Base-by-base conservation (phyloP, 2,797 vertebrate genomes). In the Premnoplex brunnescens region DNA sequence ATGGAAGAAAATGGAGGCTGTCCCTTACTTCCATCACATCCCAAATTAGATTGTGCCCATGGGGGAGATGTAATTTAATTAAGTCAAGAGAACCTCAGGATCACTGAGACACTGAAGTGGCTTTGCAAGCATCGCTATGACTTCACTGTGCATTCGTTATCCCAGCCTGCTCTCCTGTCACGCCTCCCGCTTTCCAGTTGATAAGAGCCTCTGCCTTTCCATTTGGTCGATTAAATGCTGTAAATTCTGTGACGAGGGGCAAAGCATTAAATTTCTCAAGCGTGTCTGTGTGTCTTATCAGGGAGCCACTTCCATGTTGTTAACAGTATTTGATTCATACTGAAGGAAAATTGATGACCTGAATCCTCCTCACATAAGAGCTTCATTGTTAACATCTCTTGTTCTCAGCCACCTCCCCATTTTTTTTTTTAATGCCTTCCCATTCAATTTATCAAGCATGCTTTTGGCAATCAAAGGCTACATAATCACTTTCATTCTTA, bases 61-160 rank as follows among this genome's bases (percentile, higher is more conserved):
- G 72, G 72, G 69, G 92, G 55, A 96, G 88, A 64, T 87, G 49
- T 88, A 86, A 93, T 95, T 93, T 90, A 91, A 91, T 97, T 95
- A 93, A 87, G 88, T 88, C 27, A 0, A 0, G 2, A 89, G 81
- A 93, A 81, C 63, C 87, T 96, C 75, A 13, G 78, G 6, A 2
- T 66, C 0, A 3, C 87, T 0, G 26, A 89, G 96, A 85, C 89
- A 85, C 91, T 59, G 88, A 80, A 88, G 91, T 67, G 64, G 60
- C 94, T 96, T 54, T 62, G 19, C 81, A 55, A 68, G 82, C 92
- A 76, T 68, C 71, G 62, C 73, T 66, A 63, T 97, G 96, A 97
- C 96, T 97, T 98, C 97, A 97, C 83, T 94, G 86, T 74, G 85
- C 96, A 96, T 97, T 97, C 10, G 66, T 98, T 98, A 97, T 96